Conservation (phyloP, 2,797 vertebrate genomes). For the Hylomyscus alleni region DNA sequence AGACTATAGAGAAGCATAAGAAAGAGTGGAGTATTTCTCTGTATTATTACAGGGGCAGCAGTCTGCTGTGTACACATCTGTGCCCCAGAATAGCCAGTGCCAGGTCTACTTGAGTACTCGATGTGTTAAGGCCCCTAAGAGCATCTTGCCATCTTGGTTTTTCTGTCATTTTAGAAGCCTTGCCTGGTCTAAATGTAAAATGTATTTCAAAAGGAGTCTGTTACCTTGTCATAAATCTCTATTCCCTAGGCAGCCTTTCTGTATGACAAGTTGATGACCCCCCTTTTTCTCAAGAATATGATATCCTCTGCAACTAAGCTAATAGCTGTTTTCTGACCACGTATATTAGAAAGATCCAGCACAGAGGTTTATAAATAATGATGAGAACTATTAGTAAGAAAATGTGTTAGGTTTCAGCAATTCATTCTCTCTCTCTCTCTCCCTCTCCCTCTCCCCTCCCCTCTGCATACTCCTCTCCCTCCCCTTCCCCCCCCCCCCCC, state of each 20-base stretch:
- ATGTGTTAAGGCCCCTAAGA: constrained; percentile 25
- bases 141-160: constrained; percentile 33
- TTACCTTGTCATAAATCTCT: constrained; percentile 71
- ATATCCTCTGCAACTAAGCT: constrained; percentile 39
- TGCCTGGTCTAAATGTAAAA: constrained; percentile 67
- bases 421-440: not conserved
- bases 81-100: not conserved
- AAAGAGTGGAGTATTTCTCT: constrained; percentile 6
- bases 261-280: constrained; percentile 8
- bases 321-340: constrained; percentile 21
- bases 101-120: constrained; percentile 24
- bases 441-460: not conserved
- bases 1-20: not conserved
- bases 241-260: constrained; percentile 31
- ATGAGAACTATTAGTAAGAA: constrained; percentile 38
- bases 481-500: too few species aligned
- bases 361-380: constrained; percentile 63
- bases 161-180: constrained; percentile 65
- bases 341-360: constrained; percentile 49
- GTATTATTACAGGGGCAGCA: constrained; percentile 7
- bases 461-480: not conserved
- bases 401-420: constrained; percentile 53
- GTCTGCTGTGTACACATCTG: not conserved
- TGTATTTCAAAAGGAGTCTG: constrained; percentile 64
- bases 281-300: constrained; percentile 56